Conservation (phyloP, 92 coral and sea anemone species). For the Zoanthus solanderi region DNA sequence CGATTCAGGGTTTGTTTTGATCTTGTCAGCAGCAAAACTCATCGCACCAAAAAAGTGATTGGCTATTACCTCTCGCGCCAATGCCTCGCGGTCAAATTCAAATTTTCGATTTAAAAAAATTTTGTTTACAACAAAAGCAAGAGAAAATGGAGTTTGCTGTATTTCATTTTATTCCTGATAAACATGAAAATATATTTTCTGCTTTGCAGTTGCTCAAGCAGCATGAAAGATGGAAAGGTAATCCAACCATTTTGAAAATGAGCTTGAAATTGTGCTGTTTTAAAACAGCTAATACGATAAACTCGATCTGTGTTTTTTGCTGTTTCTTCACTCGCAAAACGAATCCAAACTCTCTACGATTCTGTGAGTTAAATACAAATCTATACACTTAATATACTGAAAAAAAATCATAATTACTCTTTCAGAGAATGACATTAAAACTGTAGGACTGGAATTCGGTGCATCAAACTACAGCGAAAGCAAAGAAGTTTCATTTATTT, state of each 20-base stretch:
- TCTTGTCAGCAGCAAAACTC: slow-evolving; percentile 39
- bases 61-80: slow-evolving; percentile 40
- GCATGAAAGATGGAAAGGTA: slow-evolving; percentile 28
- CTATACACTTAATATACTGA: neutral
- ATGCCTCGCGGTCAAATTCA: slow-evolving; percentile 54
- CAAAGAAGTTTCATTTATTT: neutral
- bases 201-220: neutral
- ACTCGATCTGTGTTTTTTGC: neutral
- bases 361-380: too few species aligned
- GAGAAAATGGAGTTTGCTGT: slow-evolving; percentile 30
- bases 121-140: neutral
- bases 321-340: too few species aligned
- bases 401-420: neutral
- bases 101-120: neutral
- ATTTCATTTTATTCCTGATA: slow-evolving; percentile 24
- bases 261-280: neutral
- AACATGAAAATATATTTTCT: slow-evolving; percentile 7
- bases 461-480: slow-evolving; percentile 8
- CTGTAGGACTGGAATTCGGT: slow-evolving; percentile 17
- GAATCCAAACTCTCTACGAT: too few species aligned
- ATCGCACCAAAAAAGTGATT: slow-evolving; percentile 26
- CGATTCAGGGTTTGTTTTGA: neutral
- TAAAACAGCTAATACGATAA: neutral
- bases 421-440: slow-evolving; percentile 8
- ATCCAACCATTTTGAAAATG: neutral